Base-by-base conservation (phyloP, 2,797 vertebrate genomes). In the Scarus forsteni region DNA sequence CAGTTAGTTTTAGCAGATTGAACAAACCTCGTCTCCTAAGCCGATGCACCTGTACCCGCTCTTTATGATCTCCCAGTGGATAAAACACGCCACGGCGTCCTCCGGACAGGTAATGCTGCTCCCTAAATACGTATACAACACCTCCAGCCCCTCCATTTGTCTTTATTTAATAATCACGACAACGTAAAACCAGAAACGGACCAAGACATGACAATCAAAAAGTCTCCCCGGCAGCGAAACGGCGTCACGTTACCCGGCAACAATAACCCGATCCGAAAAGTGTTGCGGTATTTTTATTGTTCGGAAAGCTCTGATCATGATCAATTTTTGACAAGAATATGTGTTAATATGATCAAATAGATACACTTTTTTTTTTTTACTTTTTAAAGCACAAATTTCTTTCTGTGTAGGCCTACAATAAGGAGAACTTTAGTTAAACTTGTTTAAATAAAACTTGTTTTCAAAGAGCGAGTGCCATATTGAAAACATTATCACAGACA, bases 11-110 rank as follows among this genome's bases (percentile, higher is more conserved):
- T 16, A 54, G 60, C 46, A 51, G 0, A 55, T 34, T 12, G 45
- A 9, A 39, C 53, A 60, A 13, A 93, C 93, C 81, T 88, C 83
- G 43, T 94, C 93, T 61, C 94, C 88, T 1, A 74, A 80, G 2
- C 92, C 90, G 72, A 92, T 35, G 35, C 92, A 92, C 60, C 79
- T 66, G 46, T 70, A 88, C 36, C 93, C 93, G 1, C 56, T 78
- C 58, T 91, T 90, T 39, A 95, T 91, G 59, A 94, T 75, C 54
- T 95, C 93, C 94, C 94, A 95, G 85, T 95, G 94, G 7, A 94
- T 89, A 34, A 95, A 92, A 58, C 92, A 93, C 39, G 95, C 89
- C 1, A 92, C 75, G 3, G 85, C 93, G 73, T 95, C 94, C 55
- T 95, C 91, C 0, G 92, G 78, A 50, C 86, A 88, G 18, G 45